Evolutionary conservation across 2,888 invertebrate species (phyloP), one percentile per base, ranked within the genome.

Genomic region (Tinea trinotella): DNA sequence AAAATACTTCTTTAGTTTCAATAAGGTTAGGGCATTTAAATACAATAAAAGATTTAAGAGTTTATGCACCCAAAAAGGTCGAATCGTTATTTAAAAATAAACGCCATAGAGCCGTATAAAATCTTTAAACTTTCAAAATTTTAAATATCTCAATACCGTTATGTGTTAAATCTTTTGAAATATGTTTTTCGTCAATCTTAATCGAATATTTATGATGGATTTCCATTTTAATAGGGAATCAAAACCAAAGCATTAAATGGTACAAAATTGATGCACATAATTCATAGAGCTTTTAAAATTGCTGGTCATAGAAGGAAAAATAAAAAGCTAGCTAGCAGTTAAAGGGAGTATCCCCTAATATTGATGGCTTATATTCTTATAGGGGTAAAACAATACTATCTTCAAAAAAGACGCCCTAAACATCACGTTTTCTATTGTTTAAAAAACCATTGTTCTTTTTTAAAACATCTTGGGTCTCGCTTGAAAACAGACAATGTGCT

Each of bases 211-310:
- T 12, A 50, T 50, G 50, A 50, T 24, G 19, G 46, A 24, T 50
- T 66, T 68, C 64, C 66, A 68, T 70, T 66, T 53, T 53, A 53
- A 62, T 64, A 60, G 57, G 58, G 62, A 66, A 64, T 60, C 68
- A 57, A 73, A 71, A 77, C 73, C 75, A 74, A 74, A 52, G 62
- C 60, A 17, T 46, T 7, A 46, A 46, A 17, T 61, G 64, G 49
- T 40, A 54, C 62, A 65, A 67, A 71, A 70, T 70, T 60, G 65
- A 81, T 81, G 82, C 73, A 75, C 80, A 81, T 82, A 74, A 83
- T 80, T 82, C 76, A 81, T 78, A 66, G 64, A 61, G 59, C 61
- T 59, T 57, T 61, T 58, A 62, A 61, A 67, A 60, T 57, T 63
- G 59, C 62, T 63, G 62, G 63, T 58, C 62, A 63, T 58, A 62